phyloP scores from a whole-genome alignment of 92 coral and sea anemone species.

The Meandrina meandrites region DNA sequence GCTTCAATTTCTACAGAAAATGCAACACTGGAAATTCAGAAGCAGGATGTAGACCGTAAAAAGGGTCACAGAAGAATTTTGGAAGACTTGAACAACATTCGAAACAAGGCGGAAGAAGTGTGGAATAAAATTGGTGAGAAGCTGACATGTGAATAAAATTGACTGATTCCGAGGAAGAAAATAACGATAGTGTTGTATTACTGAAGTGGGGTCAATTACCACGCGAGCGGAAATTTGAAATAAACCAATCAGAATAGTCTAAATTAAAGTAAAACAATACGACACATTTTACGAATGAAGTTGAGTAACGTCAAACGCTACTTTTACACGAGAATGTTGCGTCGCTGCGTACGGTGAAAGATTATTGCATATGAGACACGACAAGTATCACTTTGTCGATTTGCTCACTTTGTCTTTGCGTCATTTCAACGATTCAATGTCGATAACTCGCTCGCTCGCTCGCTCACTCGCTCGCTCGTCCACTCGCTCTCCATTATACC shows the following conservation, averaged over 20 bases:
- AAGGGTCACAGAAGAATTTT: constrained; percentile 75
- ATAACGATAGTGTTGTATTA: neutral
- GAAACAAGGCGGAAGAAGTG: constrained; percentile 86
- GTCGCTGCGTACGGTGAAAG: too few species aligned
- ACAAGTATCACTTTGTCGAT: too few species aligned
- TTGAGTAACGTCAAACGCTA: too few species aligned
- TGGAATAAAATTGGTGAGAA: constrained; percentile 85
- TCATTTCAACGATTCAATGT: neutral
- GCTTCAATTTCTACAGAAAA: constrained; percentile 47
- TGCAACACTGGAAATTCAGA: constrained; percentile 80
- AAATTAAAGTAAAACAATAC: neutral
- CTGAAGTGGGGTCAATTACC: neutral
- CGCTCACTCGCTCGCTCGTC: too few species aligned
- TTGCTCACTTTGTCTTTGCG: neutral
- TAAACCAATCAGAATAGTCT: neutral
- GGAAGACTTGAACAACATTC: constrained; percentile 81
- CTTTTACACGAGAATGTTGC: too few species aligned
- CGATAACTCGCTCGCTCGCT: too few species aligned
- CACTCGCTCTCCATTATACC: too few species aligned
- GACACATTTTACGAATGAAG: too few species aligned
- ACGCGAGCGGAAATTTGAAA: neutral
- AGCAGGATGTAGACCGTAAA: constrained; percentile 77
- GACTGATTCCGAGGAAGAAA: neutral
- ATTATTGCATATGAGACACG: too few species aligned
- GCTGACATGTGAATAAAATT: too few species aligned